Evolutionary conservation across 2,113 vertebrate genomes (phyloP).

Genomic region (Sisor rabdophorus): DNA sequence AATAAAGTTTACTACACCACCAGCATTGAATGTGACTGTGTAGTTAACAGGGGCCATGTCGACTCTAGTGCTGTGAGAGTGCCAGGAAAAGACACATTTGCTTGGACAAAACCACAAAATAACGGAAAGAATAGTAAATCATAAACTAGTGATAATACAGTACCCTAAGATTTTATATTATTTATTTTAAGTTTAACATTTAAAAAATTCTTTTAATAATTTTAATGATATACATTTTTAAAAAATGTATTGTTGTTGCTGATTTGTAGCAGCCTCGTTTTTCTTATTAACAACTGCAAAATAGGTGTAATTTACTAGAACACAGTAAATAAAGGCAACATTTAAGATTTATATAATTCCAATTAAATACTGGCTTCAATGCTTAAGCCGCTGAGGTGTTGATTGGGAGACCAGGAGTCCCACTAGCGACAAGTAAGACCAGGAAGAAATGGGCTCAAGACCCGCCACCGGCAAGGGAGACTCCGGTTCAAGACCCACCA

Average conservation of each 20-base stretch:
- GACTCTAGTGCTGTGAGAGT: background rate
- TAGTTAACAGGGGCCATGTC: background rate
- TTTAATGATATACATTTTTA: too few species aligned
- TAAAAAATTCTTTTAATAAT: too few species aligned
- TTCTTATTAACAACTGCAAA: background rate
- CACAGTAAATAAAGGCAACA: background rate
- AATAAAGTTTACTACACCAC: background rate
- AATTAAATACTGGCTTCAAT: background rate
- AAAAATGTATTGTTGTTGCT: too few species aligned
- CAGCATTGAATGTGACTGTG: background rate
- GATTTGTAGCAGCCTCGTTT: background rate
- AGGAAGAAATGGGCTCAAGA: too few species aligned
- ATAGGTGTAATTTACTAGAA: background rate
- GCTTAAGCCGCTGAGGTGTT: too few species aligned
- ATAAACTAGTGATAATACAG: background rate
- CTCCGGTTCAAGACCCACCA: too few species aligned
- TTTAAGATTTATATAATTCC: background rate
- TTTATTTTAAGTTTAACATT: background rate
- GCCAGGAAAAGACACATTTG: background rate
- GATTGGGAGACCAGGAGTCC: too few species aligned
- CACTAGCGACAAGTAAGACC: too few species aligned
- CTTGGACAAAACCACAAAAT: too few species aligned
- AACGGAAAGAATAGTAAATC: too few species aligned
- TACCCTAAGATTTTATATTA: background rate
- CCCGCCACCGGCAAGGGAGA: too few species aligned